Base-by-base conservation (phyloP, 2,888 invertebrate genomes). In the Amiota communis region DNA sequence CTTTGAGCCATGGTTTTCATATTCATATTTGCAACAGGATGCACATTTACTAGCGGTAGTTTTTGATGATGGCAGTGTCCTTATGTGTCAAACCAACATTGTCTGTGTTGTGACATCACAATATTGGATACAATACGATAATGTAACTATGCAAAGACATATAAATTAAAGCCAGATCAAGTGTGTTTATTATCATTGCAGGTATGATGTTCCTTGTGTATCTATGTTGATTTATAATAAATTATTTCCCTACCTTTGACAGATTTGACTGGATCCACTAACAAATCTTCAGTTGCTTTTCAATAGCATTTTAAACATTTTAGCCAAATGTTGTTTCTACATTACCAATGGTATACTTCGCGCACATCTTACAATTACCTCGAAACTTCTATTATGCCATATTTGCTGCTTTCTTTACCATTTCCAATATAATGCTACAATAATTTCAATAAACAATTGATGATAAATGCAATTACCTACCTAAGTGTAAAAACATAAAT, bases 11-110 rank as follows among this genome's bases (percentile, higher is more conserved):
- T 93, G 80, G 92, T 95, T 4, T 91, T 97, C 47, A 81, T 95
- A 3, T 92, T 95, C 88, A 65, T 92, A 93, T 63, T 92, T 94
- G 87, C 91, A 94, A 70, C 89, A 90, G 73, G 89, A 90, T 10
- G 88, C 90, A 23, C 92, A 92, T 81, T 86, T 89, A 65, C 86
- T 89, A 65, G 92, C 93, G 1, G 91, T 93, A 2, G 76, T 92
- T 3, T 87, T 78, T 74, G 89, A 87, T 77, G 90, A 93, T 0
- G 87, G 92, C 1, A 92, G 96, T 65, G 91, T 98, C 8, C 79
- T 96, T 0, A 94, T 96, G 89, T 91, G 99, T n/a, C 99, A 99
- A 89, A 99, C 98, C 0, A 99, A 99, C 88, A 92, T 98, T 9
- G 93, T 97, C 0, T 94, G 91, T 88, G 93, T 1, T 91, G 93